These are phyloP conservation scores for Tonatia bakeri DNA, from an alignment of 2,113 vertebrate species.

Conservation along the genomic window DNA sequence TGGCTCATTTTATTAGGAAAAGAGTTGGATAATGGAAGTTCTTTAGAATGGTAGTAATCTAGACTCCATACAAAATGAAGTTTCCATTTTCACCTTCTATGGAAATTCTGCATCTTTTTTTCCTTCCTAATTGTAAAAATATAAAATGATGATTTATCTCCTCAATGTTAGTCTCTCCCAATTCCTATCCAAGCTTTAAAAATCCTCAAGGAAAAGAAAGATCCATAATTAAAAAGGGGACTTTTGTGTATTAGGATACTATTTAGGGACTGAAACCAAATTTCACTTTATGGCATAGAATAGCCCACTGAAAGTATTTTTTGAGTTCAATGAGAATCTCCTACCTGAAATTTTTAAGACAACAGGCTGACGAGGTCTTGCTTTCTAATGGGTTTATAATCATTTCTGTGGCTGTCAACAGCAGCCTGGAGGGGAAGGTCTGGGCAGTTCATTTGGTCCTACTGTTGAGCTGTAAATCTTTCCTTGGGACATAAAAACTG, in stretches of 20 bases:
- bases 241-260: background rate
- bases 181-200: background rate
- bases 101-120: background rate
- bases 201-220: background rate
- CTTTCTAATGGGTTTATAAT: conserved; percentile 35
- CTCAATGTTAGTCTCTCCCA: background rate
- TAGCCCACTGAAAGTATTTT: background rate
- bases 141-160: background rate
- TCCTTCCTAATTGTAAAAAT: background rate
- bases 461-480: conserved; percentile 42
- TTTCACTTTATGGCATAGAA: background rate
- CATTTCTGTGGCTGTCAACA: background rate
- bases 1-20: background rate
- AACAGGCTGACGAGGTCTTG: background rate
- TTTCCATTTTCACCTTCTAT: background rate
- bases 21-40: background rate
- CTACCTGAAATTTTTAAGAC: background rate
- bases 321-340: background rate
- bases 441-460: conserved; percentile 19
- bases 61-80: background rate
- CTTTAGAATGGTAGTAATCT: background rate
- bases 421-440: background rate
- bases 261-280: background rate
- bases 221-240: background rate
- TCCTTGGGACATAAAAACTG: conserved; percentile 38